Conservation (phyloP, 2,113 vertebrate species). For the Ptyas mucosa region DNA sequence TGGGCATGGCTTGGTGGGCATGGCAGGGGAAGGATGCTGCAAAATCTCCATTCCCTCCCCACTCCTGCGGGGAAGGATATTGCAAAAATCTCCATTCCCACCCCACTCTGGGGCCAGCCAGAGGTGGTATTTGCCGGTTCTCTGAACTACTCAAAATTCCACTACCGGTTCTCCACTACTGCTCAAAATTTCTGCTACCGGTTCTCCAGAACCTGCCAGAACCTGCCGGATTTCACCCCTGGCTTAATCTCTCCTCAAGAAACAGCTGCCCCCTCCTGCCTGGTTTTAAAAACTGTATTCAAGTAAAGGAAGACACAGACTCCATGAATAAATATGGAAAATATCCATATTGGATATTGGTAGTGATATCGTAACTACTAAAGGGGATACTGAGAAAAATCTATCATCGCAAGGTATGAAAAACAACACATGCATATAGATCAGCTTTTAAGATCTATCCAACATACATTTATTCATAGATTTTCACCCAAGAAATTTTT, state of each 20-base stretch:
- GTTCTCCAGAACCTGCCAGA: too few relatives aligned
- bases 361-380: background rate
- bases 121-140: too few relatives aligned
- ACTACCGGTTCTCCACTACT: too few relatives aligned
- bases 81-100: too few relatives aligned
- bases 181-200: too few relatives aligned
- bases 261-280: background rate
- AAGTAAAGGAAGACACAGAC: background rate
- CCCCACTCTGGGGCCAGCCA: too few relatives aligned
- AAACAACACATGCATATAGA: background rate
- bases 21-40: too few relatives aligned
- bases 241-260: background rate
- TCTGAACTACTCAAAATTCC: too few relatives aligned
- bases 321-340: background rate
- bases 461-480: background rate
- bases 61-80: too few relatives aligned
- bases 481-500: background rate
- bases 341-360: background rate
- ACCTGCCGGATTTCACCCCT: too few relatives aligned
- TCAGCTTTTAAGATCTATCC: background rate
- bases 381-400: background rate
- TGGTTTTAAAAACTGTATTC: background rate
- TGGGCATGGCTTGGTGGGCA: too few relatives aligned
- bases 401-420: background rate
- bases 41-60: too few relatives aligned